Evolutionary conservation across 2,888 invertebrate species (phyloP).

Genomic region (Stenodema calcarata): DNA sequence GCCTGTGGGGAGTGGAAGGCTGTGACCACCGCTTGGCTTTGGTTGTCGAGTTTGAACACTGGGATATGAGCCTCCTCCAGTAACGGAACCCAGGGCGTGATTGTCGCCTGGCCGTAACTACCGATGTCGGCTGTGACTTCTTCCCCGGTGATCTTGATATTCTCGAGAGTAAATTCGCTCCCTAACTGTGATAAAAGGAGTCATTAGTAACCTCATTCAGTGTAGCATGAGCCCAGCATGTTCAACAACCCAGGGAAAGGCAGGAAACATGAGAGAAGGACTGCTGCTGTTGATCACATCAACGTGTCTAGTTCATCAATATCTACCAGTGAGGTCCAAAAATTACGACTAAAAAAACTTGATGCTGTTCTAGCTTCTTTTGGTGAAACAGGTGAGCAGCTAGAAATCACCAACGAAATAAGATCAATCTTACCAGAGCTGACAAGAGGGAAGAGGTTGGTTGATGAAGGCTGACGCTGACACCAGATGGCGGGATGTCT

Average conservation of each 20-base stretch:
- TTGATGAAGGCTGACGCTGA: constrained; percentile 37
- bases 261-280: no score
- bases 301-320: no score
- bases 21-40: constrained; percentile 30
- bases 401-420: no score
- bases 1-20: constrained; percentile 42
- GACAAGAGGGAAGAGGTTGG: neutral
- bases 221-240: no score
- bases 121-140: neutral
- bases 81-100: constrained; percentile 42
- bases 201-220: no score
- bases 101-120: neutral
- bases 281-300: no score
- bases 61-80: constrained; percentile 49
- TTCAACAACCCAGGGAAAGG: no score
- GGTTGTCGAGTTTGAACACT: constrained; percentile 23
- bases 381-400: no score
- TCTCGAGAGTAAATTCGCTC: neutral
- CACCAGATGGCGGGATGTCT: constrained; percentile 23
- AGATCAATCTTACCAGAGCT: constrained; percentile 14
- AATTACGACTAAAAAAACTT: no score
- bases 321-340: no score
- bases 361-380: no score
- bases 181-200: constrained; percentile 9
- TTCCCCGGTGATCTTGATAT: neutral